Conservation (phyloP, 2,113 vertebrate species). For the Nymphicus hollandicus region DNA sequence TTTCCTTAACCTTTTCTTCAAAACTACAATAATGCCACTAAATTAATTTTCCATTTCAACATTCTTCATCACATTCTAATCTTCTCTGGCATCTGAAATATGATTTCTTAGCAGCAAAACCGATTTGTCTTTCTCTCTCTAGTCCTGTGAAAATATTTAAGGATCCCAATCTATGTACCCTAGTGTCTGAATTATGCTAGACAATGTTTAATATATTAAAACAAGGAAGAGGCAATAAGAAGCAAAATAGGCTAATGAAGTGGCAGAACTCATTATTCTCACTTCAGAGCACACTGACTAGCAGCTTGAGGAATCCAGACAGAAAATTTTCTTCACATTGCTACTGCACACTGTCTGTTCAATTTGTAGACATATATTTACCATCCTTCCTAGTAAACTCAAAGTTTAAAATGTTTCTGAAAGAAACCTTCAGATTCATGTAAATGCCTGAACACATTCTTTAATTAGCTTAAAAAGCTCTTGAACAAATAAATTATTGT, state of each 20-base stretch:
- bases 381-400: background rate
- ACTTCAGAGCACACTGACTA: background rate
- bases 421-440: background rate
- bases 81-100: background rate
- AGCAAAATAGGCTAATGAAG: background rate
- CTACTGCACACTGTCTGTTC: background rate
- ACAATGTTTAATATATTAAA: background rate
- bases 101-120: background rate
- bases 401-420: background rate
- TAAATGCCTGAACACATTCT: background rate
- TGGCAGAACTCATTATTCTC: background rate
- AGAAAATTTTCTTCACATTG: background rate
- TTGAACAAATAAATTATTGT: background rate
- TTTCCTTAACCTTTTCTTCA: background rate
- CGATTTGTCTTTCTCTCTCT: background rate
- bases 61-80: background rate
- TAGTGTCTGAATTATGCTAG: background rate
- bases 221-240: background rate
- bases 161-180: background rate
- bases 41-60: conserved; percentile 40
- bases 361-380: background rate
- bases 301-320: background rate
- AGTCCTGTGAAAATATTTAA: background rate
- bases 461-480: background rate
- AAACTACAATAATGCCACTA: background rate